A percentile compares a stretch with the other conserved stretches of the same genome.
These are phyloP conservation scores for Nicator chloris DNA, from an alignment of 2,113 vertebrate species.

Conservation along the genomic window DNA sequence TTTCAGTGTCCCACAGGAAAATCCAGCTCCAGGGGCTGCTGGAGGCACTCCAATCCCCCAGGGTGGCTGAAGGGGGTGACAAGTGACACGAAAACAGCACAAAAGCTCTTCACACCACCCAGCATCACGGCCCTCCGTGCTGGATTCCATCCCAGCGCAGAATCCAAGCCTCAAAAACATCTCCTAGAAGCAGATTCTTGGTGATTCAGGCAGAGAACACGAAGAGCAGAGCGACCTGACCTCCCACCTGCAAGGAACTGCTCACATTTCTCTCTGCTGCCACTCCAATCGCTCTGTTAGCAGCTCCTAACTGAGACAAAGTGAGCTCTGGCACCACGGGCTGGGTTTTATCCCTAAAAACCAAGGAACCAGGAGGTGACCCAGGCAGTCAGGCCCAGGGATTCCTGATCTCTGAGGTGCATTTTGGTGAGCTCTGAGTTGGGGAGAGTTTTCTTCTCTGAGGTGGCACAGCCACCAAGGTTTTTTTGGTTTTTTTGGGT, in stretches of 20 bases:
- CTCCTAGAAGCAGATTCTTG: background rate
- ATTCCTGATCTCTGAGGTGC: background rate
- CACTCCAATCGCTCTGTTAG: background rate
- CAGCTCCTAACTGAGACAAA: background rate
- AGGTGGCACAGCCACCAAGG: background rate
- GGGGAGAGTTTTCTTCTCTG: background rate
- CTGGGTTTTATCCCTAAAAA: background rate
- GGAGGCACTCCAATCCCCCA: background rate
- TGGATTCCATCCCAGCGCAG: background rate
- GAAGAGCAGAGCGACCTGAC: background rate
- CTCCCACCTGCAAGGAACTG: background rate
- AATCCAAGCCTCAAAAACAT: background rate
- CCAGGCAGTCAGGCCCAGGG: background rate
- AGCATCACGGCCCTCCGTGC: background rate
- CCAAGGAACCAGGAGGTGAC: background rate
- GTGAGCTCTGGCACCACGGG: rapidly evolving
- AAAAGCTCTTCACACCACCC: background rate
- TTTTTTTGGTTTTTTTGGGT: background rate
- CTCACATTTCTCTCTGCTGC: background rate
- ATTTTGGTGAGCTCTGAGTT: background rate
- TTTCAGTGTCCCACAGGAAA: background rate
- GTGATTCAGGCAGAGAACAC: background rate
- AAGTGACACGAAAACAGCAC: background rate
- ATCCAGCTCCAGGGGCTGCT: background rate
- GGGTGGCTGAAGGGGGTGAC: background rate